Base-by-base conservation (phyloP, 2,888 invertebrate genomes). In the Polydrusus cervinus region DNA sequence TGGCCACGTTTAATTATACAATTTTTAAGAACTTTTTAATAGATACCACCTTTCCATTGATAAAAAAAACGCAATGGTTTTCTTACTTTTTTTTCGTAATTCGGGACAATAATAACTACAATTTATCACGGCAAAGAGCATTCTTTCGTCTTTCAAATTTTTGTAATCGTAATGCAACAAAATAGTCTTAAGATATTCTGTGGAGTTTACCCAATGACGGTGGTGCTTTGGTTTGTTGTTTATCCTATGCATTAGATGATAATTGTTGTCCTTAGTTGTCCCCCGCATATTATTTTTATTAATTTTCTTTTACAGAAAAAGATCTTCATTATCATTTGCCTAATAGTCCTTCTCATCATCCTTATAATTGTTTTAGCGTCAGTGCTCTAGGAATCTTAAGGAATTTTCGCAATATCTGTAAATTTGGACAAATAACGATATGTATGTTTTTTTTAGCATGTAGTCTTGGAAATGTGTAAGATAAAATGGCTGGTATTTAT, bases 321-420 rank as follows among this genome's bases (percentile, higher is more conserved):
- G 92, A 93, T 95, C 92, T 92, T 94, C 92, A 94, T 94, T 91
- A 91, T 93, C 89, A 92, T 94, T 91, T 94, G 95, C 92, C 91
- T 94, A 89, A 89, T 92, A 87, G 89, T 94, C 88, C 91, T 92
- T 88, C 89, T 92, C 91, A 89, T 92, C 89, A 91, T 94, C 89
- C 90, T 94, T 89, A 90, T 92, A 89, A 91, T 94, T 88, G 88
- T 93, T 88, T 90, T 94, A 85, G 88, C 89, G 79, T 83, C 83
- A 75, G 76, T 78, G 71, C 79, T 83, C 76, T 79, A 79, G 79
- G 76, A 74, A 34, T 68, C 53, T 40, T 68, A 64, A 69, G 67
- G 71, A 45, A 70, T 18, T 64, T 51, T 71, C 57, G 76, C 76
- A 76, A 76, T 76, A 64, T 64, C 16, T 71, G 68, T 73, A 73